These are phyloP conservation scores for Acronicta psi DNA, from an alignment of 2,888 invertebrate species.

Conservation along the genomic window DNA sequence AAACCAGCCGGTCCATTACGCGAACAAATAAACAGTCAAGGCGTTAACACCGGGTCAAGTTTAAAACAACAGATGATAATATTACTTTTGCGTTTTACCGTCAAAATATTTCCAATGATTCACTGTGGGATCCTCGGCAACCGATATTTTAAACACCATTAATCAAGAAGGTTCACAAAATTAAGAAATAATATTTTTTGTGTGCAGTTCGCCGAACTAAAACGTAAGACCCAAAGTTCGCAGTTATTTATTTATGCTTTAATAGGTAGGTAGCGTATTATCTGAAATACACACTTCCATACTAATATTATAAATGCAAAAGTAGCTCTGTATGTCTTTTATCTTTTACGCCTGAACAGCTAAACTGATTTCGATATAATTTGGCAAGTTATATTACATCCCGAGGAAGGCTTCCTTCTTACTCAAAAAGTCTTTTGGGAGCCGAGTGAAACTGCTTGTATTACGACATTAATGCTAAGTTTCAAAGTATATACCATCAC, in stretches of 20 bases:
- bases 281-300: no score
- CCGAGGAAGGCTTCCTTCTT: no score
- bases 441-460: no score
- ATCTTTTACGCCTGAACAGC: no score
- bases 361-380: no score
- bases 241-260: conserved; percentile 19
- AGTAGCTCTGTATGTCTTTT: no score
- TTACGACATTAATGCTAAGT: no score
- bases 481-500: no score
- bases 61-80: background rate
- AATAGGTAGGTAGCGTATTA: no score
- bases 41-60: background rate
- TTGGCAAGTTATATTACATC: no score
- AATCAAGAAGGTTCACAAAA: conserved; percentile 54
- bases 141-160: conserved; percentile 49
- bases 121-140: conserved; percentile 44
- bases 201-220: conserved; percentile 47
- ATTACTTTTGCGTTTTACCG: conserved; percentile 9
- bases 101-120: conserved; percentile 52
- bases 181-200: conserved; percentile 49
- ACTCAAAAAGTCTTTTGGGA: no score
- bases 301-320: no score
- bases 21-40: background rate
- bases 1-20: background rate
- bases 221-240: conserved; percentile 17